Evolutionary conservation across 2,113 vertebrate species (phyloP).

Genomic region (Mungos mungo): DNA sequence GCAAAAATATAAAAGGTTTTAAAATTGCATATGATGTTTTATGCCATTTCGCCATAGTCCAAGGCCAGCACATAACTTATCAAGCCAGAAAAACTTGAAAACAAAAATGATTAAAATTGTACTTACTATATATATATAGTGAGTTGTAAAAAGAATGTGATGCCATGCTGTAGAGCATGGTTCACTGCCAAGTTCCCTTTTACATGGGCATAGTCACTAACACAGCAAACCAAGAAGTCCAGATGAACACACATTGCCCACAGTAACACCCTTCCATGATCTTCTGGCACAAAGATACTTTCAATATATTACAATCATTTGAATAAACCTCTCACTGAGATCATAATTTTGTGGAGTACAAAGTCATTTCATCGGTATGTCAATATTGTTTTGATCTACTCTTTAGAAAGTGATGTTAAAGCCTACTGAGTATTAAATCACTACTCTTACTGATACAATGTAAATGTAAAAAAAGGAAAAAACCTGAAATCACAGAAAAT

Average conservation of each 20-base stretch:
- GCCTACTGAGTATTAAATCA: constrained; percentile 77
- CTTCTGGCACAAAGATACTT: constrained; percentile 82
- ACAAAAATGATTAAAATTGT: constrained; percentile 76
- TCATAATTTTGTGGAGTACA: constrained; percentile 79
- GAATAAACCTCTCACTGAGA: constrained; percentile 82
- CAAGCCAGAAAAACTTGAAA: constrained; percentile 81
- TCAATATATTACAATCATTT: constrained; percentile 83
- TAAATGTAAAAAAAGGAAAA: constrained; percentile 80
- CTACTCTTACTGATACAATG: constrained; percentile 77
- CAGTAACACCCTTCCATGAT: constrained; percentile 80
- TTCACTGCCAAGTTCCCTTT: constrained; percentile 68
- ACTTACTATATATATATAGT: constrained; percentile 63
- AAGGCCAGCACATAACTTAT: constrained; percentile 78
- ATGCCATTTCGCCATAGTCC: constrained; percentile 74
- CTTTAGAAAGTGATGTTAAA: constrained; percentile 79
- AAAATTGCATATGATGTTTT: constrained; percentile 84
- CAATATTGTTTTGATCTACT: constrained; percentile 69
- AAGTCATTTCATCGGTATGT: constrained; percentile 73
- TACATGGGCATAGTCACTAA: constrained; percentile 79
- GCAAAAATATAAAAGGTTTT: constrained; percentile 85
- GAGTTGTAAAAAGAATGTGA: constrained; percentile 78
- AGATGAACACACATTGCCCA: constrained; percentile 78
- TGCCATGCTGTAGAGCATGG: constrained; percentile 73
- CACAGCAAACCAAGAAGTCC: constrained; percentile 75
- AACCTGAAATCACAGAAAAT: constrained; percentile 86